Base-by-base conservation (phyloP, 1,140 invertebrate genomes). In the Halesus radiatus region DNA sequence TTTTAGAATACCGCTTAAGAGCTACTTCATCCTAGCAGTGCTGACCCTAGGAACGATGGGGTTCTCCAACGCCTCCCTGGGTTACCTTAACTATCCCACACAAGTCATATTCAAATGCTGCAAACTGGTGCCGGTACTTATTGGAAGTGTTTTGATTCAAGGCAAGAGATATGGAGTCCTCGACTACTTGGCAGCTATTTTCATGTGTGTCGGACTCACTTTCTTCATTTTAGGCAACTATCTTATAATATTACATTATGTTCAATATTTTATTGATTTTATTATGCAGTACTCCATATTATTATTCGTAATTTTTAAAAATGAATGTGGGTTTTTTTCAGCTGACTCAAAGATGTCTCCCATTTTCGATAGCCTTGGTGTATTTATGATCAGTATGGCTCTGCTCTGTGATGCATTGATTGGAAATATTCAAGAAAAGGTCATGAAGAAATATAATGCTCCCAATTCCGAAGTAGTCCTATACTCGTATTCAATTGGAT, bases 51-150 rank as follows among this genome's bases (percentile, higher is more conserved):
- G 96, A 0, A 99, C 98, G 13, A 99, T 99, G 96, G 97, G 97
- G 1, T 92, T 99, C 84, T 98, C 97, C 3, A 99, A 99, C 89
- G 93, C 97, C 13, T 97, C 97, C 6, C 89, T 99, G n/a, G 97
- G 95, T 56, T 98, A 98, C 88, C 89, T 99, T 0, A 99, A 99
- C 88, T 99, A 98, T 89, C 97, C 98, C 20, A 98, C 96, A 1
- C 92, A 95, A 88, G 93, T 98, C n/a, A 97, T 98, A 84, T 98
- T 98, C 86, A 98, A 98, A 88, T 98, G 97, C 86, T 99, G 98
- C 86, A 99, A 99, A 89, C 90, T 99, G 0, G 97, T 99, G 84
- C 98, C 98, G 3, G 97, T 98, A 0, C 91, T 99, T 84, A 93
- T 98, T 80, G 97, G 97, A 60, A 96, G 96, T 81, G 95, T 98